Conservation (phyloP, 1,140 invertebrate genomes). For the Ericerus pela region DNA sequence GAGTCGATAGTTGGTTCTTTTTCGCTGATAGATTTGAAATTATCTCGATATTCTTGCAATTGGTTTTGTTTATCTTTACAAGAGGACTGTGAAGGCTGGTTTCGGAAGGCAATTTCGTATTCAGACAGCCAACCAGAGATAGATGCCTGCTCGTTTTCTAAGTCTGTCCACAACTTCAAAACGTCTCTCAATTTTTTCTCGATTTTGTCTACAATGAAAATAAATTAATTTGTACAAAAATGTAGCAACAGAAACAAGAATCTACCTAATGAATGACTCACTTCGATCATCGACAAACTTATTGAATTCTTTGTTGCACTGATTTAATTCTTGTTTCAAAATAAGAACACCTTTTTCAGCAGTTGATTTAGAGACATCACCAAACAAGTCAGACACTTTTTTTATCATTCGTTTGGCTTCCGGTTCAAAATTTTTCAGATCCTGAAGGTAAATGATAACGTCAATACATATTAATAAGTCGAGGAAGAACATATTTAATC, state of each 20-base stretch:
- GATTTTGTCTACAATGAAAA: slow-evolving; percentile 34
- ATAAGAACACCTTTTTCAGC: slow-evolving; percentile 57
- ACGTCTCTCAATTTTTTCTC: slow-evolving; percentile 54
- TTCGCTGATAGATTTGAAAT: slow-evolving; percentile 53
- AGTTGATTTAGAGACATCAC: slow-evolving; percentile 61
- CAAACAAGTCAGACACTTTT: slow-evolving; percentile 48
- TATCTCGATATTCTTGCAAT: slow-evolving; percentile 52
- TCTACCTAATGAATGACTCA: slow-evolving; percentile 25
- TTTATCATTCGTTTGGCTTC: slow-evolving; percentile 55
- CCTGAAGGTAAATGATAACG: not conserved
- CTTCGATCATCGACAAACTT: slow-evolving; percentile 49
- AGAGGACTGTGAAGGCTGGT: slow-evolving; percentile 65
- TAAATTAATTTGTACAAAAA: slow-evolving; percentile 17
- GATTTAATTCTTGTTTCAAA: slow-evolving; percentile 55
- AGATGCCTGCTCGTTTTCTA: slow-evolving; percentile 61
- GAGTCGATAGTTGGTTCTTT: slow-evolving; percentile 71
- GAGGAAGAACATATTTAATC: no score
- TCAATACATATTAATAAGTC: not conserved
- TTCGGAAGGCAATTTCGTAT: slow-evolving; percentile 66
- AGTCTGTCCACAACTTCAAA: slow-evolving; percentile 70
- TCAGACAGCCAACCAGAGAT: slow-evolving; percentile 71
- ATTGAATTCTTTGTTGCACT: slow-evolving; percentile 45
- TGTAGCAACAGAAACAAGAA: no score
- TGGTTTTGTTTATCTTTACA: slow-evolving; percentile 64
- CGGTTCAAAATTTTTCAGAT: slow-evolving; percentile 40